Base-by-base conservation (phyloP, 2,113 vertebrate species). In the Notiomystis cincta region DNA sequence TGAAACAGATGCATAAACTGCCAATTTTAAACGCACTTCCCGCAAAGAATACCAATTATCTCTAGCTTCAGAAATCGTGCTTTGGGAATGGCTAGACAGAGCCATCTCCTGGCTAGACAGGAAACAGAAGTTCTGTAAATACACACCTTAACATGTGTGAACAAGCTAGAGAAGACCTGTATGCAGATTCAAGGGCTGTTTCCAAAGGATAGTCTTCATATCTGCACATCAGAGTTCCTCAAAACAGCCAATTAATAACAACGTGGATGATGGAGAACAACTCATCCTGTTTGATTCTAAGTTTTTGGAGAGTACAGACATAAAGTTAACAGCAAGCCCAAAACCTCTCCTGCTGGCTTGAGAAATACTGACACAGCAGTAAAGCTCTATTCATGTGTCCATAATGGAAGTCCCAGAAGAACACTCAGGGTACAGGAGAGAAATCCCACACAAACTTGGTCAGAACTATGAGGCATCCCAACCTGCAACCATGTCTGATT, bases 51-150 rank as follows among this genome's bases (percentile, higher is more conserved):
- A 54, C 3, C 7, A 67, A 27, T 51, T 76, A 64, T 23, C 40
- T 72, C 45, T 28, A 67, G 57, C 62, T 76, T 93, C 78, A 88
- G 70, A 79, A 76, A 65, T 13, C 33, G 35, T 53, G 40, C 53
- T 77, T 80, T 57, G 40, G 70, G 66, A 88, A 93, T 30, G n/a
- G 75, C n/a, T 69, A 95, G 70, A 96, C 62, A 94, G 94, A 97
- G 95, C 95, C 96, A 97, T 82, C 94, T 96, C 88, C 95, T 93
- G 92, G 96, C 88, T 93, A 94, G 40, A 82, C 3, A 82, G 75
- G 69, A 95, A 93, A 94, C 20, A 92, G 44, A 82, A 80, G 22
- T 87, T 58, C 61, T 23, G 65, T 48, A 87, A 93, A 82, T 30
- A 76, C 3, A 64, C 70, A 91, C 50, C 50, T 93, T 78, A 48